phyloP scores from a whole-genome alignment of 1,140 invertebrate genomes.

The Zaprionus inermis region DNA sequence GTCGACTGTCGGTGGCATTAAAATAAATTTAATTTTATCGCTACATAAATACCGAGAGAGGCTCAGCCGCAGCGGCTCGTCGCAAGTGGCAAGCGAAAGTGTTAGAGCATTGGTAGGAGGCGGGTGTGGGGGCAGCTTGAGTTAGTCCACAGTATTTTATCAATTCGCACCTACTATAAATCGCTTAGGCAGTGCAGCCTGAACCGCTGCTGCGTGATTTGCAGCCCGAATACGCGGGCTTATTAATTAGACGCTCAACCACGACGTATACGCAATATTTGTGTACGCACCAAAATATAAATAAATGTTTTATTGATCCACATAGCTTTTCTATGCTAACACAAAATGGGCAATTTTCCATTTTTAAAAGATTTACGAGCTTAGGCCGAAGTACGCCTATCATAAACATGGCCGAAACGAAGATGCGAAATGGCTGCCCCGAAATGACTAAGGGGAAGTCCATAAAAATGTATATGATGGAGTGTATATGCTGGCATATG shows the following conservation, averaged over 20 bases:
- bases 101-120: neutral
- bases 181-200: neutral
- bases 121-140: neutral
- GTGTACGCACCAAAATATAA: conserved; percentile 66
- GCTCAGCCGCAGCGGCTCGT: conserved; percentile 28
- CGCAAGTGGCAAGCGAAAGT: neutral
- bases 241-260: conserved; percentile 69
- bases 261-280: conserved; percentile 52
- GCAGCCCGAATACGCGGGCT: conserved; percentile 3
- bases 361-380: conserved; percentile 80
- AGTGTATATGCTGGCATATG: neutral
- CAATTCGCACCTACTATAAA: neutral
- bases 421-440: neutral
- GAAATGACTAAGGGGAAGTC: conserved; percentile 4
- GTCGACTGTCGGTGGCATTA: conserved; percentile 50
- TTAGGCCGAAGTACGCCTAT: conserved; percentile 44
- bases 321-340: conserved; percentile 6
- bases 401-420: conserved; percentile 68
- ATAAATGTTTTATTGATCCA: conserved; percentile 78
- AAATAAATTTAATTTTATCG: conserved; percentile 83
- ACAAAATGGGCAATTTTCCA: conserved; percentile 77
- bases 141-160: neutral
- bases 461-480: conserved; percentile 25
- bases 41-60: conserved; percentile 68
- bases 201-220: neutral